Evolutionary conservation across 1,140 invertebrate species (phyloP).

Genomic region (Caenorhabditis latens): DNA sequence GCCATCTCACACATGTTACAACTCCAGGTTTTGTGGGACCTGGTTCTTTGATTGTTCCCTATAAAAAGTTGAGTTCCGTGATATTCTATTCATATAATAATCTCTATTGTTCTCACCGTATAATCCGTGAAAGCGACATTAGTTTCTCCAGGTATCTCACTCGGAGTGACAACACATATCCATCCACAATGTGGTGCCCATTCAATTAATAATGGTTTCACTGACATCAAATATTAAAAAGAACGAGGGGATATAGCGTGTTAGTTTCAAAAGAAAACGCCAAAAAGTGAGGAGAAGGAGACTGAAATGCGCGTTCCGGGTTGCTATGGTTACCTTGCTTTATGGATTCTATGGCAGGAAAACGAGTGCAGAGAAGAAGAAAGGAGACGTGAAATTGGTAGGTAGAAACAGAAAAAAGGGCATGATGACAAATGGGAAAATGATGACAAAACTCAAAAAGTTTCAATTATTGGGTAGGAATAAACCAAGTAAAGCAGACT

Average conservation of each 20-base stretch:
- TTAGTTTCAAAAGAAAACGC: constrained; percentile 9
- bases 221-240: neutral
- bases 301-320: neutral
- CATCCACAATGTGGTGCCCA: constrained; percentile 35
- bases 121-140: constrained; percentile 21
- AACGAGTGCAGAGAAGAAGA: neutral
- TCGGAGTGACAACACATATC: constrained; percentile 11
- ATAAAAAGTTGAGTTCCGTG: neutral
- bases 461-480: too few relatives aligned
- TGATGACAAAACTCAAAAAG: too few relatives aligned
- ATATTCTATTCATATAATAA: neutral
- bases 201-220: constrained; percentile 46
- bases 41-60: neutral
- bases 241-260: neutral
- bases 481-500: too few relatives aligned
- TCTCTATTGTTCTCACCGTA: constrained; percentile 5
- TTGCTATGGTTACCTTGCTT: neutral
- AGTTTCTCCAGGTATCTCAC: neutral
- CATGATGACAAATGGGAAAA: too few relatives aligned
- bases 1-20: constrained; percentile 17
- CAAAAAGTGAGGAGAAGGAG: neutral
- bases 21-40: neutral
- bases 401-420: neutral
- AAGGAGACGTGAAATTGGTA: neutral
- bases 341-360: neutral